Percentiles rank a stretch among this genome's conserved stretches.
phyloP scores from a whole-genome alignment of 2,888 invertebrate species.

The Himalopsyche kuldschensis region DNA sequence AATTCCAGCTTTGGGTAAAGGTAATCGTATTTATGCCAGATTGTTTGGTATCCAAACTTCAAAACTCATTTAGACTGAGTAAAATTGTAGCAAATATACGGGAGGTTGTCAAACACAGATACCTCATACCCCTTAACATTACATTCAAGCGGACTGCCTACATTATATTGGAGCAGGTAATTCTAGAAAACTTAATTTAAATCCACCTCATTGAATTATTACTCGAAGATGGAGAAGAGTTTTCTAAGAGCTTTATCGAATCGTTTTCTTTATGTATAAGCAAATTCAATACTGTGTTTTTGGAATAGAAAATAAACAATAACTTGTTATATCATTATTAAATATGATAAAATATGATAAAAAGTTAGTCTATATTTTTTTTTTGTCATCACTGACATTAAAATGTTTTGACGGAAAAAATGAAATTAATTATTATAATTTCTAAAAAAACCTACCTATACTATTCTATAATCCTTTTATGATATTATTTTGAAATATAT shows the following conservation, averaged over 20 bases:
- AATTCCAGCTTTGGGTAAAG: background rate
- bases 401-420: too few relatives aligned
- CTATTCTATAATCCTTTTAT: too few relatives aligned
- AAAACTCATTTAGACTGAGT: conserved; percentile 32
- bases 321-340: too few relatives aligned
- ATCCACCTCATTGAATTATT: conserved; percentile 26
- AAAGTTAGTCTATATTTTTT: too few relatives aligned
- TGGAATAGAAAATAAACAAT: background rate
- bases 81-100: conserved; percentile 32
- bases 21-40: background rate
- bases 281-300: background rate
- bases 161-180: conserved; percentile 19
- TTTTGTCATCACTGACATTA: too few relatives aligned
- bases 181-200: conserved; percentile 30
- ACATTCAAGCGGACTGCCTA: background rate
- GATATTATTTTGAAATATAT: too few relatives aligned
- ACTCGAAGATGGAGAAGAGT: background rate
- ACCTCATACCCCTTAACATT: background rate
- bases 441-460: too few relatives aligned
- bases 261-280: background rate
- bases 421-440: too few relatives aligned
- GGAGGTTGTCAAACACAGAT: conserved; percentile 36
- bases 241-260: background rate
- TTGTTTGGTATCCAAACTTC: conserved; percentile 28
- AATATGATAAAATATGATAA: too few relatives aligned